These are phyloP conservation scores for Tolypeutes matacus DNA, from an alignment of 2,797 vertebrate genomes.

Conservation along the genomic window DNA sequence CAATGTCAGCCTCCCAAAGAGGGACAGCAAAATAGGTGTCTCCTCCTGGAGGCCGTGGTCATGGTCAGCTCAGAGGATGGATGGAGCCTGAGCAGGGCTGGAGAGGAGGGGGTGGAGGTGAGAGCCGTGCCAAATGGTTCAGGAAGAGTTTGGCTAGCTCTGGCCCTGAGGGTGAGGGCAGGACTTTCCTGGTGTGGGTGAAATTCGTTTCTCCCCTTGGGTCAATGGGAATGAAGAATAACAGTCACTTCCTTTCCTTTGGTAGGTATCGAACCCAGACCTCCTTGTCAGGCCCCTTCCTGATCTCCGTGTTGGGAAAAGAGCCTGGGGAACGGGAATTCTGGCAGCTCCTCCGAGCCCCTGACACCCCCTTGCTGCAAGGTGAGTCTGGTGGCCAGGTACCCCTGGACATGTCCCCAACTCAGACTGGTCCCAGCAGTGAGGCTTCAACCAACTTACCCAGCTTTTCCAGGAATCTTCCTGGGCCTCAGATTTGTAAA, in stretches of 20 bases:
- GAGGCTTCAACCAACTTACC: not conserved
- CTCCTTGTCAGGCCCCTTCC: constrained; percentile 92
- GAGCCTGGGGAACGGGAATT: constrained; percentile 89
- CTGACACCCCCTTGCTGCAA: constrained; percentile 78
- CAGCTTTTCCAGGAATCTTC: not conserved
- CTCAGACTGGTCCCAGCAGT: not conserved
- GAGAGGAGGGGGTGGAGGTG: not conserved
- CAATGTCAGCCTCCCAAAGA: not conserved
- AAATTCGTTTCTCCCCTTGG: not conserved
- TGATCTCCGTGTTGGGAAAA: constrained; percentile 92
- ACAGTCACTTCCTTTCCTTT: not conserved
- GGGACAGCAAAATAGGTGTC: not conserved
- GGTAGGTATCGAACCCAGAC: constrained; percentile 91
- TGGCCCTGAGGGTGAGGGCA: too few species aligned
- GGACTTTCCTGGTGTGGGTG: not conserved
- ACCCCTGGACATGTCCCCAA: not conserved
- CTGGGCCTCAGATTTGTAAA: not conserved
- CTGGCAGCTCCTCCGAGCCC: constrained; percentile 91
- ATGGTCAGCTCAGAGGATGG: not conserved
- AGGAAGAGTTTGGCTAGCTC: not conserved
- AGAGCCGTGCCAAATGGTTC: not conserved
- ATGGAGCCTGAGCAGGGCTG: not conserved
- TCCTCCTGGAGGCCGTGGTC: not conserved
- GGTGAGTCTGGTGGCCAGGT: constrained; percentile 65
- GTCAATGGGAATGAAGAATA: not conserved